Base-by-base conservation (phyloP, 2,888 invertebrate species). In the Mesochorus sp. region DNA sequence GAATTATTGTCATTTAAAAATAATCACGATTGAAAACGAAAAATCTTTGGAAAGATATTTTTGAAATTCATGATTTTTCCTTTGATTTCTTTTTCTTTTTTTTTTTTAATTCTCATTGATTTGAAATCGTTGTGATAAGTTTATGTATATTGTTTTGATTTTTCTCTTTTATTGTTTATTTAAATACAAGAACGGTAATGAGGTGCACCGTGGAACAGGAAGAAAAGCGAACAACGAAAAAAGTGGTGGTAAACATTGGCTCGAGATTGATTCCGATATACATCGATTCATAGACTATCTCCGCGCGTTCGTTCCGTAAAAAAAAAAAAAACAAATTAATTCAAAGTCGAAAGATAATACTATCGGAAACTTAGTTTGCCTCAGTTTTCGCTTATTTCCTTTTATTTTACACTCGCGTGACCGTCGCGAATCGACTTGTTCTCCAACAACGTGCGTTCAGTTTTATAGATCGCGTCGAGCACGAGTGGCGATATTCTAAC, bases 201-300 rank as follows among this genome's bases (percentile, higher is more conserved):
- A 77, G 61, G 80, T 80, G 77, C 68, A 19, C 51, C 66, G 67
- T 44, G 17, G 42, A 53, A 31, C 39, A 57, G 73, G 19, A 24
- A 31, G 28, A 17, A 24, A 53, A 59, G 6, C 39, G 8, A 34
- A 47, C 17, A 37, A 42, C 42, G 19, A 34, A 37, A n/a, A 57
- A 66, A 61, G 61, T 68, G 68, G 34, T 26, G 26, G 34, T 34
- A 49, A 37, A 49, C 31, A 37, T 39, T 17, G 37, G 17, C 26
- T 26, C 37, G 51, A 59, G 24, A 31, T 28, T 34, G 28, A 12
- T 68, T 34, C 0, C 21, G n/a, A 57, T 44, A n/a, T 24, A 24
- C 28, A 19, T 17, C 49, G 24, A 39, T 49, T 49, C 21, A n/a
- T 17, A 26, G 24, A 44, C 17, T 34, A 2, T 5, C n/a, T 37